A percentile compares a stretch with the other conserved stretches of the same genome.
phyloP scores from a whole-genome alignment of 2,797 vertebrate genomes.

The Alectoris magna region DNA sequence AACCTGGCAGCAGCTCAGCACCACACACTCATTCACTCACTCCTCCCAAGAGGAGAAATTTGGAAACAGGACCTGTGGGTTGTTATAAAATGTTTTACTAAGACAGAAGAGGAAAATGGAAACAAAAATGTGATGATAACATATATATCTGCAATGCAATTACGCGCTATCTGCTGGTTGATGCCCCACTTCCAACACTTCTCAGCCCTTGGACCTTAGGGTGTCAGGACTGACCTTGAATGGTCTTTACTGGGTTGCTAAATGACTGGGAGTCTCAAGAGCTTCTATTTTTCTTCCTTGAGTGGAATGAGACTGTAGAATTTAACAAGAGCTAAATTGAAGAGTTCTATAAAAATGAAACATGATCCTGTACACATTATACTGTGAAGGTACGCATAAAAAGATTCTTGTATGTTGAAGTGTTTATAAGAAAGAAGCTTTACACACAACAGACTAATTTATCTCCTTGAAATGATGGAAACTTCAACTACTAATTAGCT shows the following conservation, averaged over 20 bases:
- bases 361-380: background rate
- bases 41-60: no score
- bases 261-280: background rate
- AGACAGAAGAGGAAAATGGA: no score
- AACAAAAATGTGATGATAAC: background rate
- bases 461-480: background rate
- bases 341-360: conserved; percentile 26
- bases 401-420: background rate
- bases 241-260: background rate
- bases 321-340: background rate
- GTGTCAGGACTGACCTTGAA: background rate
- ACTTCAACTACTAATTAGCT: background rate
- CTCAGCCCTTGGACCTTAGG: no score
- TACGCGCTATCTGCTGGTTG: background rate
- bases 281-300: background rate
- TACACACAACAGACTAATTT: background rate
- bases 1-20: background rate
- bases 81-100: no score
- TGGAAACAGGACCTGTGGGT: no score
- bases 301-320: background rate
- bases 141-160: background rate
- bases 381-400: background rate
- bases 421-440: conserved; percentile 6
- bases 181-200: background rate
- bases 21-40: background rate